Base-by-base conservation (phyloP, 2,888 invertebrate species). In the Meiosimyza platycephala region DNA sequence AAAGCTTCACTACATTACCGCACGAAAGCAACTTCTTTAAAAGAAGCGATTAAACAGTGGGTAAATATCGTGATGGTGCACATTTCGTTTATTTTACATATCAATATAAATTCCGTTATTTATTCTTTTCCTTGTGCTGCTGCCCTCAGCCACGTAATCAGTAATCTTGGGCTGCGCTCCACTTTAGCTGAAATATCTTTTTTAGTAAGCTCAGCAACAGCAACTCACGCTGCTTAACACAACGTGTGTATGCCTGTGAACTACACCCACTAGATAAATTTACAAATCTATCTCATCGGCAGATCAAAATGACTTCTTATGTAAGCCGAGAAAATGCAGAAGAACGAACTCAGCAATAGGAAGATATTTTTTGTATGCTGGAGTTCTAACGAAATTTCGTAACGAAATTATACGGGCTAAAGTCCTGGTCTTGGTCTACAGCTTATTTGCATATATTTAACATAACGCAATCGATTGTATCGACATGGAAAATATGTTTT, bases 401-500 rank as follows among this genome's bases (percentile, higher is more conserved):
- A 40, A 40, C 7, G 9, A 9, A 7, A 40, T 40, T 40, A 40
- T 16, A 11, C 9, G 33, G 51, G 51, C 16, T 22, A 6, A 28
- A 13, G 22, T 22, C 28, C 40, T 47, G 57, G 55, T 47, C 16
- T 57, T 16, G 76, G 81, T 82, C 82, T 82, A 82, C 82, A 81
- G 79, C 81, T 79, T 79, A 84, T 84, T 84, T 84, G 84, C 84
- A 84, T 84, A 83, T 83, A 84, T 82, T 84, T 84, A 82, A 83
- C 84, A 85, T 84, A 84, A 84, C 85, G 84, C 84, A 85, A 84
- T 84, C 85, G 84, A 84, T 83, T 83, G 81, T 83, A 84, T 85
- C 83, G 84, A 84, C 84, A 84, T 83, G 84, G 83, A 84, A 85
- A 85, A 83, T 85, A 83, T 85, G 84, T 85, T 84, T 80, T 78